Evolutionary conservation across 2,797 vertebrate species (phyloP).

Genomic region (Intellagama lesueurii): DNA sequence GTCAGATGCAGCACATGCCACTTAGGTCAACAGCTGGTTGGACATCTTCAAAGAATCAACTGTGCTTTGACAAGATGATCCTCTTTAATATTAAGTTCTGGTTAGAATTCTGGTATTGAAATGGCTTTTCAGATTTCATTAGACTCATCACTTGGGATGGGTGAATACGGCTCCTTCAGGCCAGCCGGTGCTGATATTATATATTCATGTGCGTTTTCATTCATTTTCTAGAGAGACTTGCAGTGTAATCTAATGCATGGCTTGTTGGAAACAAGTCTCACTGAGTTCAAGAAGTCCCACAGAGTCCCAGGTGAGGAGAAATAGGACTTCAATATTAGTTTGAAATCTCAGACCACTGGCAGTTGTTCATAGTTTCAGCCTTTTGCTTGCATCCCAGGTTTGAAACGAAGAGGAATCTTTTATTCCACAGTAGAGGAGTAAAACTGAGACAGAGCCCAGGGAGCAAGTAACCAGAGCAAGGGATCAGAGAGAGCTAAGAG

Average conservation of each 20-base stretch:
- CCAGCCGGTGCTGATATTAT: slow-evolving; percentile 47
- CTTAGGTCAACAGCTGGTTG: too few relatives aligned
- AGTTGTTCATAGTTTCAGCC: slow-evolving; percentile 44
- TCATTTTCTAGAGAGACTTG: neutral
- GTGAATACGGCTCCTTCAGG: slow-evolving; percentile 20
- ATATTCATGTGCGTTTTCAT: neutral
- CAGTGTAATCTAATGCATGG: neutral
- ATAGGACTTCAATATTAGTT: neutral
- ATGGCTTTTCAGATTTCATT: slow-evolving; percentile 62
- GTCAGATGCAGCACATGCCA: too few relatives aligned
- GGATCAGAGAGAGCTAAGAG: too few relatives aligned
- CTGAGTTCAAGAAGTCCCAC: neutral
- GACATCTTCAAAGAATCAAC: slow-evolving; percentile 10
- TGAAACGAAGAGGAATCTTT: neutral
- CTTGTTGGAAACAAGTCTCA: too few relatives aligned
- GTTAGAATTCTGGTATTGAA: slow-evolving; percentile 49
- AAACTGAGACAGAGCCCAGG: too few relatives aligned
- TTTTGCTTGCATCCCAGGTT: slow-evolving; percentile 9
- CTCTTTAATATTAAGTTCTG: slow-evolving; percentile 31
- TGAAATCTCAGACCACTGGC: slow-evolving; percentile 31
- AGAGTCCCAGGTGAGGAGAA: neutral
- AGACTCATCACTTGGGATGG: slow-evolving; percentile 33
- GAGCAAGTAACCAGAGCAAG: too few relatives aligned
- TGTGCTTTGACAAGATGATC: slow-evolving; percentile 35
- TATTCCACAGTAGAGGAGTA: too few relatives aligned